A percentile compares a stretch with the other conserved stretches of the same genome.
phyloP scores from a whole-genome alignment of 2,888 invertebrate genomes.

The Cryptocephalus primarius region DNA sequence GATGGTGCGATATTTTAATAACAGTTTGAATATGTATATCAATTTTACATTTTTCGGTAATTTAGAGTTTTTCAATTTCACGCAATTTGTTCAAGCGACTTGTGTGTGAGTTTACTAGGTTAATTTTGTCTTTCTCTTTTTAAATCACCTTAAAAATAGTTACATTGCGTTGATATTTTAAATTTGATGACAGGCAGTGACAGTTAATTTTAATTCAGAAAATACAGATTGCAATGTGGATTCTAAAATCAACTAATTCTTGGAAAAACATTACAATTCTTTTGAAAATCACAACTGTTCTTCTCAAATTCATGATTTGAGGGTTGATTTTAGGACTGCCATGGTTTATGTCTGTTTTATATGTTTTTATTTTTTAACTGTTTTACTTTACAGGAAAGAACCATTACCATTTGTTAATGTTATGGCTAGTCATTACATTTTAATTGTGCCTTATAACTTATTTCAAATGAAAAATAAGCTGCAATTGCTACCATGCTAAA shows the following conservation, averaged over 20 bases:
- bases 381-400: too few species aligned
- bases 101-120: slow-evolving; percentile 2
- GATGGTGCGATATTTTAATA: slow-evolving; percentile 4
- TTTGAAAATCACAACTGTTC: too few species aligned
- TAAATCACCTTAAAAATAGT: background rate
- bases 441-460: too few species aligned
- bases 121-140: background rate
- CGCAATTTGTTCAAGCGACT: slow-evolving; percentile 3
- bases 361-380: too few species aligned
- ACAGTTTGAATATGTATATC: slow-evolving; percentile 1
- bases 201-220: background rate
- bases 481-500: too few species aligned
- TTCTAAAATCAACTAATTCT: background rate
- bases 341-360: too few species aligned
- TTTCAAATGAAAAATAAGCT: too few species aligned
- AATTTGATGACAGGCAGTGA: background rate
- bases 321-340: too few species aligned
- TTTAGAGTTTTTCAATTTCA: background rate
- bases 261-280: too few species aligned
- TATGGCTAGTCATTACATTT: too few species aligned
- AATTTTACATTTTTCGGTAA: slow-evolving; percentile 2
- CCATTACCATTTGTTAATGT: too few species aligned
- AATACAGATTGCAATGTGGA: background rate
- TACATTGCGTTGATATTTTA: background rate
- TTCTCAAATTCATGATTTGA: too few species aligned